These are phyloP conservation scores for Urocyon cinereoargenteus DNA, from an alignment of 2,797 vertebrate species.

Conservation along the genomic window DNA sequence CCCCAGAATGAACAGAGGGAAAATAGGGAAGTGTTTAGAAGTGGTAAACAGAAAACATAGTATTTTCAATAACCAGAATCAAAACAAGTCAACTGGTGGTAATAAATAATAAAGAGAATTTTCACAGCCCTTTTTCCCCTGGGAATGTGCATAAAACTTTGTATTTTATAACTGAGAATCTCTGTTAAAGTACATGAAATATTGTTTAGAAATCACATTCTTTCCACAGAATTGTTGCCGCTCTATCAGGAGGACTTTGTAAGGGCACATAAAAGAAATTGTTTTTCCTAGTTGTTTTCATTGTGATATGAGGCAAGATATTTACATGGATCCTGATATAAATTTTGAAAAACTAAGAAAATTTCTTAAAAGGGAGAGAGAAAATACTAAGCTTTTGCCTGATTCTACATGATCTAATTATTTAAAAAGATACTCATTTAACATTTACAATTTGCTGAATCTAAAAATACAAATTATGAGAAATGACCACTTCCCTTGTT, in stretches of 20 bases:
- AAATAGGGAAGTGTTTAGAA: not conserved
- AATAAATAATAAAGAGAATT: not conserved
- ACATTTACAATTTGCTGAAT: not conserved
- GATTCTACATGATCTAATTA: not conserved
- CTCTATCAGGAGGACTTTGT: not conserved
- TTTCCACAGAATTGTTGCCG: not conserved
- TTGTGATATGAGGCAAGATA: not conserved
- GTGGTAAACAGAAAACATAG: not conserved
- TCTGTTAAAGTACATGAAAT: not conserved
- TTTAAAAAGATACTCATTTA: not conserved
- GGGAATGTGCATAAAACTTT: not conserved
- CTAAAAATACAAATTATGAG: not conserved
- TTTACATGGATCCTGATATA: not conserved
- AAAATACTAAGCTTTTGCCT: not conserved
- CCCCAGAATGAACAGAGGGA: not conserved
- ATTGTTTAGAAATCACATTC: not conserved
- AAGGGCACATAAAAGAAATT: not conserved
- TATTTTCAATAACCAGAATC: not conserved
- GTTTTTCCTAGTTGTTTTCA: constrained; percentile 41
- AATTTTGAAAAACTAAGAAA: not conserved
- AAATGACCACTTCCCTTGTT: not conserved
- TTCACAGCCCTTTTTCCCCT: not conserved
- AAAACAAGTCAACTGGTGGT: not conserved
- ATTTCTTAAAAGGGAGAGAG: not conserved
- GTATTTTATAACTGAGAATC: not conserved